Conservation (phyloP, 2,113 vertebrate genomes). For the Microcebus ravelobensis region DNA sequence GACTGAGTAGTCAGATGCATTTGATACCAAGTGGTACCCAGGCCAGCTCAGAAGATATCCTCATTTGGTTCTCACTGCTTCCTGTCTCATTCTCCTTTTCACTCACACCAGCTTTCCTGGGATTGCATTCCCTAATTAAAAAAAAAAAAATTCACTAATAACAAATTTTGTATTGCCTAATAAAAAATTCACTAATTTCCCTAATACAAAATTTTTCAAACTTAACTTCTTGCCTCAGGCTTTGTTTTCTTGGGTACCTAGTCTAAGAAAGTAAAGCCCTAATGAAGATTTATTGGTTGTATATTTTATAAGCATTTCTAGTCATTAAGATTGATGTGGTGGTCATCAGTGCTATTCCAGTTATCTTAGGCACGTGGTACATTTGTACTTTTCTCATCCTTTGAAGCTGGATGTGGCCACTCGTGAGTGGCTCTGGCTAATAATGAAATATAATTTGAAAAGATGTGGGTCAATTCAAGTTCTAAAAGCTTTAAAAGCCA, state of each 20-base stretch:
- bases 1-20: not conserved
- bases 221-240: not conserved
- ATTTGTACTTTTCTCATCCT: not conserved
- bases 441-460: conserved; percentile 27
- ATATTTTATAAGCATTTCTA: not conserved
- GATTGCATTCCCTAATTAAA: not conserved
- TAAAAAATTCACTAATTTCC: not conserved
- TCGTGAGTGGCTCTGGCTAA: not conserved
- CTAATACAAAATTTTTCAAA: not conserved
- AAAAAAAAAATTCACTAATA: not conserved
- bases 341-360: not conserved
- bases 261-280: not conserved
- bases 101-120: not conserved
- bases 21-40: not conserved
- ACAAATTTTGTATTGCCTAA: no score
- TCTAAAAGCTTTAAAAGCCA: not conserved
- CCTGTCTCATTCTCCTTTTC: not conserved
- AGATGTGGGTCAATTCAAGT: not conserved
- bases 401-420: not conserved
- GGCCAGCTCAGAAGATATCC: not conserved
- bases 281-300: not conserved
- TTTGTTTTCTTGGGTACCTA: not conserved
- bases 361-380: not conserved
- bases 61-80: not conserved
- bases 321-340: not conserved